Evolutionary conservation across 1,140 invertebrate genomes (phyloP).

Genomic region (Thaumatotibia leucotreta): DNA sequence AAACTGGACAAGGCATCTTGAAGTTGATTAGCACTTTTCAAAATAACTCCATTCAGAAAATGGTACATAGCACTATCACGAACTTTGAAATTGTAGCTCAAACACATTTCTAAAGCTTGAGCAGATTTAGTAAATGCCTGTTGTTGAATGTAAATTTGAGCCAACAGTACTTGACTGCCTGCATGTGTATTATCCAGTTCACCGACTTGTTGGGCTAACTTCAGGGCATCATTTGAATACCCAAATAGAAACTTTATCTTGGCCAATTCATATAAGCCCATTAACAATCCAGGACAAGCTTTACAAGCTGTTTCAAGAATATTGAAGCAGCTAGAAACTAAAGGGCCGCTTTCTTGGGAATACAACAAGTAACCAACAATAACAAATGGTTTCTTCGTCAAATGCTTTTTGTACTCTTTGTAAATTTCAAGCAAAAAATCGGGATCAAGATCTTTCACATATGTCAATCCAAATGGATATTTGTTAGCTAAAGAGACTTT

Average conservation of each 20-base stretch:
- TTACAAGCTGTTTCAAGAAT: conserved; percentile 86
- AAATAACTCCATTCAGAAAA: conserved; percentile 88
- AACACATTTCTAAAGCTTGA: conserved; percentile 90
- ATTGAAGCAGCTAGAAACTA: conserved; percentile 76
- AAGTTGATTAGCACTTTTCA: conserved; percentile 85
- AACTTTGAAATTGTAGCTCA: conserved; percentile 95
- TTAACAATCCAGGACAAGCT: conserved; percentile 88
- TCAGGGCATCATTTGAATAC: conserved; percentile 81
- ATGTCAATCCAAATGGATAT: conserved; percentile 84
- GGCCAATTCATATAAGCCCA: conserved; percentile 85
- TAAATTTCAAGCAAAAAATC: conserved; percentile 90
- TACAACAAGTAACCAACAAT: conserved; percentile 68
- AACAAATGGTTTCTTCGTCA: conserved; percentile 79
- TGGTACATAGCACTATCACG: conserved; percentile 94
- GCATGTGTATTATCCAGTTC: conserved; percentile 87
- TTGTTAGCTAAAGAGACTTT: conserved; percentile 81
- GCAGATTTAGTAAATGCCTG: conserved; percentile 87
- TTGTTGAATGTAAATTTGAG: conserved; percentile 88
- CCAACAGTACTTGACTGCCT: conserved; percentile 91
- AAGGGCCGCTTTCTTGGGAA: conserved; percentile 61
- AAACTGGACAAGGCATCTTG: conserved; percentile 87
- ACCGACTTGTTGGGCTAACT: conserved; percentile 83
- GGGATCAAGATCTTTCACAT: conserved; percentile 88
- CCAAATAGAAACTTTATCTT: conserved; percentile 89
- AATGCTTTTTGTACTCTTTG: conserved; percentile 86